These are phyloP conservation scores for Drosophila koepferae DNA, from an alignment of 2,888 invertebrate genomes.

Conservation along the genomic window DNA sequence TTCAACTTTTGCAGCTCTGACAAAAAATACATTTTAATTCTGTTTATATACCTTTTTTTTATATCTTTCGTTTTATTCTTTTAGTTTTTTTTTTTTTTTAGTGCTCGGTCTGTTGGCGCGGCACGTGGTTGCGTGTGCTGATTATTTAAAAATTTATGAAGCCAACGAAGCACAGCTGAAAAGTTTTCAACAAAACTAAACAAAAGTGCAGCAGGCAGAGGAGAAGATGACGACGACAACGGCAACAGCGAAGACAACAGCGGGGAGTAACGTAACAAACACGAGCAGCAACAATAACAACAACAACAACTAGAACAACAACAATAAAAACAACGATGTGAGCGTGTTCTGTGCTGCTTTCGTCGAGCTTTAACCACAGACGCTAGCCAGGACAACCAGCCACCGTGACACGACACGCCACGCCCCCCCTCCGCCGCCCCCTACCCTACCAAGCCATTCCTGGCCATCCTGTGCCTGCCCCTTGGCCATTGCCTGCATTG, in stretches of 20 bases:
- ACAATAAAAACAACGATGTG: conserved; percentile 41
- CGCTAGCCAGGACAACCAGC: conserved; percentile 50
- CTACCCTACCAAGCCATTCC: neutral
- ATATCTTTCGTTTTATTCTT: neutral
- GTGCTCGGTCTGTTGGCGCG: conserved; percentile 12
- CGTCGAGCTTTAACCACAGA: conserved; percentile 60
- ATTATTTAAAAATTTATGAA: conserved; percentile 81
- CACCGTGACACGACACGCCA: conserved; percentile 21
- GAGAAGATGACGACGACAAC: conserved; percentile 16
- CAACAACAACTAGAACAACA: conserved; percentile 33
- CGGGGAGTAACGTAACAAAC: conserved; percentile 61
- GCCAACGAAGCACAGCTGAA: conserved; percentile 79
- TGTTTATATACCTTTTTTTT: conserved; percentile 1
- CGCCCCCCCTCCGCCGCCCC: neutral
- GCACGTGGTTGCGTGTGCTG: conserved; percentile 78
- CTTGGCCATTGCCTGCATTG: conserved; percentile 35
- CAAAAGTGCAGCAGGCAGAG: conserved; percentile 64
- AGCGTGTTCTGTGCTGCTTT: conserved; percentile 54
- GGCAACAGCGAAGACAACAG: conserved; percentile 24
- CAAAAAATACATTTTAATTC: conserved; percentile 12
- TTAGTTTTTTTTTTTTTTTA: neutral
- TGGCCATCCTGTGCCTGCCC: neutral
- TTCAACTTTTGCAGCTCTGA: conserved; percentile 3
- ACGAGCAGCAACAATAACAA: conserved; percentile 53
- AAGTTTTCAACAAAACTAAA: conserved; percentile 78